Percentiles rank a stretch among this genome's conserved stretches.
These are phyloP conservation scores for Distichodus sexfasciatus DNA, from an alignment of 2,797 vertebrate genomes.

Conservation along the genomic window DNA sequence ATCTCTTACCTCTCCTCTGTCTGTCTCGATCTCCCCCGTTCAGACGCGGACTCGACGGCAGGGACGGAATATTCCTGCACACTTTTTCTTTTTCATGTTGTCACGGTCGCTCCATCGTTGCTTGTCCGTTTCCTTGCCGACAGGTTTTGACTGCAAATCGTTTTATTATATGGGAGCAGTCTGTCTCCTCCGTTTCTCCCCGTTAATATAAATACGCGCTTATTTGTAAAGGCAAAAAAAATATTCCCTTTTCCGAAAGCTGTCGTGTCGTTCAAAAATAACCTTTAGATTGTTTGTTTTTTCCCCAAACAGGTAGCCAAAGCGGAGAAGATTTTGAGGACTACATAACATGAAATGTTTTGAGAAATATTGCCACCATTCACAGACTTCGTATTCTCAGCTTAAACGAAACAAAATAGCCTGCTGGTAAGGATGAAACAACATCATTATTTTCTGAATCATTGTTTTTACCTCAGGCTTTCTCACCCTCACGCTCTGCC, in stretches of 20 bases:
- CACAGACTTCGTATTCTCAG: neutral
- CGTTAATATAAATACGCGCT: too few species aligned
- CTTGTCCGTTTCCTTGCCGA: conserved; percentile 57
- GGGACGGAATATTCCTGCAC: conserved; percentile 66
- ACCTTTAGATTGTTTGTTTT: neutral
- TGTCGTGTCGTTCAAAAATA: neutral
- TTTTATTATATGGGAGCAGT: conserved; percentile 30
- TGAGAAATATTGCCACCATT: neutral
- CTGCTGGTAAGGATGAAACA: neutral
- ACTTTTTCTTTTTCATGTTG: conserved; percentile 83
- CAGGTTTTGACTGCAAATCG: conserved; percentile 46
- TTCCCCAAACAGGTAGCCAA: neutral
- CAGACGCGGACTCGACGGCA: conserved; percentile 70
- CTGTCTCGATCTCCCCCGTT: conserved; percentile 64
- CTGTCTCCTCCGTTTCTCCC: neutral
- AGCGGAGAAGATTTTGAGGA: neutral
- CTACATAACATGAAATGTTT: neutral
- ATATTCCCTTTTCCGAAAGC: neutral
- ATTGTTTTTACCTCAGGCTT: conserved; percentile 53
- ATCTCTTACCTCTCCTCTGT: conserved; percentile 67
- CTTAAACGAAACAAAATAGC: neutral
- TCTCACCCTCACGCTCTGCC: conserved; percentile 58
- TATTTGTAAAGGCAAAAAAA: conserved; percentile 13
- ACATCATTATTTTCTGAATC: conserved; percentile 47
- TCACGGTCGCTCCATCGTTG: conserved; percentile 69